Evolutionary conservation across 2,888 invertebrate species (phyloP).

Genomic region (Oithona nana): DNA sequence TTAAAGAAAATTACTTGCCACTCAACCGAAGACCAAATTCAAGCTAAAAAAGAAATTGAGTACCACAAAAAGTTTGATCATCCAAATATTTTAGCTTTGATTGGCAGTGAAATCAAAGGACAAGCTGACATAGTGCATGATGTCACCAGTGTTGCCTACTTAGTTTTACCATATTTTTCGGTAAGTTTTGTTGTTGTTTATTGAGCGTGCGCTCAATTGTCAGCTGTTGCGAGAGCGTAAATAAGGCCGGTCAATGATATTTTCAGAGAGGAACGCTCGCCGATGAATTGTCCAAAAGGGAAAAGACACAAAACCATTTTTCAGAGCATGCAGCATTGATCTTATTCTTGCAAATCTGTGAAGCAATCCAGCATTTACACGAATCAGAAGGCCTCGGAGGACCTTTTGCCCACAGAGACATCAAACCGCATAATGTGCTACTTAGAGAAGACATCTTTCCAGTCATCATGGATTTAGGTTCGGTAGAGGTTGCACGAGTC

Average conservation of each 20-base stretch:
- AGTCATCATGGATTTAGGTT: conserved; percentile 57
- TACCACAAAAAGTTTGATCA: conserved; percentile 48
- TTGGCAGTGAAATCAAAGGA: conserved; percentile 28
- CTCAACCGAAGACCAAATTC: conserved; percentile 49
- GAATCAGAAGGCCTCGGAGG: conserved; percentile 40
- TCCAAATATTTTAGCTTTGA: conserved; percentile 48
- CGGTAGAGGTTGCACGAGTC: conserved; percentile 23
- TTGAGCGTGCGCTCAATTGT: no score
- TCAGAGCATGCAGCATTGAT: conserved; percentile 43
- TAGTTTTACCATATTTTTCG: conserved; percentile 53
- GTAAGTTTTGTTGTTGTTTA: conserved; percentile 27
- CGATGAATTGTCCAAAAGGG: conserved; percentile 42
- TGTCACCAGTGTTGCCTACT: conserved; percentile 45
- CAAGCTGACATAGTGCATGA: conserved; percentile 28
- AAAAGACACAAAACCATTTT: conserved; percentile 39
- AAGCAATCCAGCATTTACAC: conserved; percentile 53
- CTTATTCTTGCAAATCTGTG: conserved; percentile 50
- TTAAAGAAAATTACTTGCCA: conserved; percentile 63
- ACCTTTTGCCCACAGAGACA: conserved; percentile 58
- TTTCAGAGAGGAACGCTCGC: conserved; percentile 49
- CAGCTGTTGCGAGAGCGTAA: no score
- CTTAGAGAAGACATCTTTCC: conserved; percentile 48
- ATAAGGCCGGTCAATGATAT: no score
- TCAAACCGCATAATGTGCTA: conserved; percentile 68
- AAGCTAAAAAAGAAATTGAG: conserved; percentile 49